Base-by-base conservation (phyloP, 23 tunicate species). In the Trididemnum clinides region DNA sequence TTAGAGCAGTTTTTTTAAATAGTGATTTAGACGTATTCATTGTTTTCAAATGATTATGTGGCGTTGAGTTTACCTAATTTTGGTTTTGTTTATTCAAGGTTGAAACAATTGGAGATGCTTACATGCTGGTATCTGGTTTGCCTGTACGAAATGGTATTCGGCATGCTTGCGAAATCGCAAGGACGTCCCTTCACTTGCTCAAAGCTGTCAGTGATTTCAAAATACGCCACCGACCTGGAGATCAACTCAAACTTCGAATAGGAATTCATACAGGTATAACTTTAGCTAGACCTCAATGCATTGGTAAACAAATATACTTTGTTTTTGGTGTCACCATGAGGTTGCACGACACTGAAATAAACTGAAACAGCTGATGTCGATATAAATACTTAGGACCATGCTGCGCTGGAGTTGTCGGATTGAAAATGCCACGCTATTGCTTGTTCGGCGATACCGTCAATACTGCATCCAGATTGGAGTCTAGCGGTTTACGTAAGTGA, bases 371-470 rank as follows among this genome's bases (percentile, higher is more conserved):
- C 54, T 7, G 12, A 7, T 15, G 10, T 44, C 54, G 54, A 7
- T 44, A 15, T 44, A 7, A 15, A 10, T n/a, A 59, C 66, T 20
- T 70, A 92, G 99, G 99, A 20, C 99, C 99, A 0, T 95, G 99
- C 65, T 91, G 95, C 57, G 99, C 99, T 62, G 99, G 99, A 33
- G 99, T 95, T 0, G 99, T 95, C 72, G 99, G 99, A 15, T 34
- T 90, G 83, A 95, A 95, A 72, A 95, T 95, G 99, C 99, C 99
- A 0, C 83, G 99, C 29, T 95, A 95, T 44, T 95, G 99, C 64
- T 87, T 95, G 50, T 95, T 95, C 50, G 99, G 99, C 1, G 99
- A 95, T 70, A 95, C 99, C n/a, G 99, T 95, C 25, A 95, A 95
- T 87, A 95, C 99, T 1, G 91, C 99, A 12, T 86, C 95, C 0